Conservation (phyloP, 2,113 vertebrate species). For the Ctenodactylus gundi region DNA sequence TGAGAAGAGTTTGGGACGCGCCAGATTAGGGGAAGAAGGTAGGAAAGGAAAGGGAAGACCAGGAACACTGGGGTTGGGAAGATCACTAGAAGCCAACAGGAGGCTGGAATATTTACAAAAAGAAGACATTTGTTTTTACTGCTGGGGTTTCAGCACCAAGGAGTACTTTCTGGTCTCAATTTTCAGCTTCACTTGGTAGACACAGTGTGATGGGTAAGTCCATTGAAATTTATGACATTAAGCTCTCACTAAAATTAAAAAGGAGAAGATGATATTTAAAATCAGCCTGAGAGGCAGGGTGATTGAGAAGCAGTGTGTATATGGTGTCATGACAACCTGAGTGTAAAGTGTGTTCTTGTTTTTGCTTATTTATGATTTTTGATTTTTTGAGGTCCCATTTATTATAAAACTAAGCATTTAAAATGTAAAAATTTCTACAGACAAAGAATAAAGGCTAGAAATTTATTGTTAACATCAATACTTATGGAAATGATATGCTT, state of each 20-base stretch:
- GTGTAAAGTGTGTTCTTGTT: background rate
- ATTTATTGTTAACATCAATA: background rate
- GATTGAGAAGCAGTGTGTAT: background rate
- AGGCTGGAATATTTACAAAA: background rate
- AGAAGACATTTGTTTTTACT: background rate
- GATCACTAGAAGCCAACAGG: background rate
- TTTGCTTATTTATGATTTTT: slow-evolving; percentile 39
- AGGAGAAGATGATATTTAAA: background rate
- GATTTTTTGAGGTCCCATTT: slow-evolving; percentile 28
- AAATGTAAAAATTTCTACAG: slow-evolving; percentile 1
- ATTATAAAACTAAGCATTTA: slow-evolving; percentile 33
- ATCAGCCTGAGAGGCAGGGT: background rate
- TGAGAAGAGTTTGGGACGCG: background rate
- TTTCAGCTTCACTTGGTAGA: background rate
- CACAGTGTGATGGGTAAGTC: background rate
- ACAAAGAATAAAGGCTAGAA: background rate
- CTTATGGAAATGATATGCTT: slow-evolving; percentile 29
- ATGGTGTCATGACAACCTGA: background rate
- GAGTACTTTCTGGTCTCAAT: background rate
- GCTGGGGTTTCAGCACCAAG: background rate
- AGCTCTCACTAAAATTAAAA: background rate
- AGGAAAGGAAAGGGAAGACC: background rate
- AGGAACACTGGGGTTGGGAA: background rate
- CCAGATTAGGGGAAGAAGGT: background rate
- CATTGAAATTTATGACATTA: background rate